phyloP scores from a whole-genome alignment of 2,797 vertebrate genomes.

The Esox masquinongy region DNA sequence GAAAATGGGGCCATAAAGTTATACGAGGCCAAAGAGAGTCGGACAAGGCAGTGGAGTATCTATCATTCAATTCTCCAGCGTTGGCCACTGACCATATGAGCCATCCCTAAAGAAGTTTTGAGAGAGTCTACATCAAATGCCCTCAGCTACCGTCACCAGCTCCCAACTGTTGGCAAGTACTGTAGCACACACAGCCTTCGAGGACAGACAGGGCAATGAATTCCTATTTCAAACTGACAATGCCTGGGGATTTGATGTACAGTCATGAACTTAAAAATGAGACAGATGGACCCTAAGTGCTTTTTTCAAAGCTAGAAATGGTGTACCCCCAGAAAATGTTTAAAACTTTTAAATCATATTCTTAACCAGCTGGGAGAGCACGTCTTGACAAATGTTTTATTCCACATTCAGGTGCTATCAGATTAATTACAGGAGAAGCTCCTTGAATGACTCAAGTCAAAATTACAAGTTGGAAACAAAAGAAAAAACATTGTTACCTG shows the following conservation, averaged over 20 bases:
- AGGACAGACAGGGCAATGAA: constrained; percentile 56
- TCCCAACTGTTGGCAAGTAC: constrained; percentile 53
- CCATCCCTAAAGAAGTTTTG: constrained; percentile 48
- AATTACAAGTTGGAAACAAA: no score
- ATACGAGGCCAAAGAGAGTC: constrained; percentile 56
- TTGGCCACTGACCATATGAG: constrained; percentile 43
- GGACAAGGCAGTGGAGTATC: constrained; percentile 41
- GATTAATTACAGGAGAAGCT: no score
- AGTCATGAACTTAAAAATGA: constrained; percentile 40
- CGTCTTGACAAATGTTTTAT: no score
- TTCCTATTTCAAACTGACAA: constrained; percentile 69
- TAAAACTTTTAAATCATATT: neutral
- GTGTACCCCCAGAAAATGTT: constrained; percentile 1
- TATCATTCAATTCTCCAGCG: constrained; percentile 59
- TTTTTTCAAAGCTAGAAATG: neutral
- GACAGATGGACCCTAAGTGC: constrained; percentile 57
- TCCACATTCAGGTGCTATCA: no score
- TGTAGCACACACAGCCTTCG: constrained; percentile 56
- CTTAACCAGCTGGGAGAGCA: neutral
- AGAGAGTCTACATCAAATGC: constrained; percentile 64
- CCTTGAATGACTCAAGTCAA: no score
- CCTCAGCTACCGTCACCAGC: constrained; percentile 46
- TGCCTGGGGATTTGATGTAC: constrained; percentile 60
- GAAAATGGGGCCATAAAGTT: constrained; percentile 51
- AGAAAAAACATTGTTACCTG: no score